Evolutionary conservation across 2,888 invertebrate species (phyloP).

Genomic region (Netelia virgata): DNA sequence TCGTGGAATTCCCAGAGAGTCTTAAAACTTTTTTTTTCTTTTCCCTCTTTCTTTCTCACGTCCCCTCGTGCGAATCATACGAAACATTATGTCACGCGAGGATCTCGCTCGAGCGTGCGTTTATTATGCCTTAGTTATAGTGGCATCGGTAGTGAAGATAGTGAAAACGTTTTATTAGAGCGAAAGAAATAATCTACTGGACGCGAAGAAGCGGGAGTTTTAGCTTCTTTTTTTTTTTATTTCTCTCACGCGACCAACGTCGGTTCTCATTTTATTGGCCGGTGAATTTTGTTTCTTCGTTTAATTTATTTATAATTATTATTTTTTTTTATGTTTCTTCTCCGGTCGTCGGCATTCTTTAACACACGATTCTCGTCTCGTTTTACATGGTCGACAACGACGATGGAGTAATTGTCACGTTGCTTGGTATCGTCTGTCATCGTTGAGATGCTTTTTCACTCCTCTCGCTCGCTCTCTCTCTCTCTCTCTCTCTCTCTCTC

Average conservation of each 20-base stretch:
- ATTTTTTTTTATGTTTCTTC: no score
- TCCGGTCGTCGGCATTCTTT: not conserved
- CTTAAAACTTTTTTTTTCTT: not conserved
- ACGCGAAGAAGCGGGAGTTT: slow-evolving; percentile 11
- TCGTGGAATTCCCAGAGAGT: slow-evolving; percentile 4
- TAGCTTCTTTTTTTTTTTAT: slow-evolving; percentile 3
- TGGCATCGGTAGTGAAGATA: slow-evolving; percentile 27
- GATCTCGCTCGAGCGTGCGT: slow-evolving; percentile 34
- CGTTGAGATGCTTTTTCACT: slow-evolving; percentile 13
- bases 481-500: no score
- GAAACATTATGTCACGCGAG: slow-evolving; percentile 55
- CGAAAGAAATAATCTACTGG: slow-evolving; percentile 32
- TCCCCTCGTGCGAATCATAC: slow-evolving; percentile 32
- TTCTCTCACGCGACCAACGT: not conserved
- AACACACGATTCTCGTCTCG: not conserved
- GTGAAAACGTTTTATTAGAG: slow-evolving; percentile 8
- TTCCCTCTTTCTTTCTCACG: not conserved
- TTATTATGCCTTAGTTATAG: slow-evolving; percentile 15
- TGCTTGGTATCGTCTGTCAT: not conserved
- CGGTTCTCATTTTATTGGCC: not conserved
- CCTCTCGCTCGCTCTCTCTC: not conserved
- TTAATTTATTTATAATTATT: not conserved
- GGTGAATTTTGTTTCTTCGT: not conserved
- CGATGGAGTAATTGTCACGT: slow-evolving; percentile 1
- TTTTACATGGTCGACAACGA: not conserved